Base-by-base conservation (phyloP, 2,888 invertebrate genomes). In the Ditula angustiorana region DNA sequence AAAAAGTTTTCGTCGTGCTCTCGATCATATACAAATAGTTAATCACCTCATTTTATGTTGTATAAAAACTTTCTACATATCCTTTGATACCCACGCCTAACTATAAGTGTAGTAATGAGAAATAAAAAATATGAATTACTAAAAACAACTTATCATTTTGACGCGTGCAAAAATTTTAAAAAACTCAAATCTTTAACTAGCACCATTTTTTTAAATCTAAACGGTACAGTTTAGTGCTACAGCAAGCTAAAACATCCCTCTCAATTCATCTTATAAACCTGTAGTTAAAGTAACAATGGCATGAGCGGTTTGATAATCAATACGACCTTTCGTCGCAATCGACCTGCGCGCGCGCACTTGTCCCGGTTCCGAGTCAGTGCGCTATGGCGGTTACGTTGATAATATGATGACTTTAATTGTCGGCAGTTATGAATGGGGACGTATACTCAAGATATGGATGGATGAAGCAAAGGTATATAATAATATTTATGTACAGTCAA, bases 331-430 rank as follows among this genome's bases (percentile, higher is more conserved):
- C 33, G 13, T 2, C 19, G 19, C n/a, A 7, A 8, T 8, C 23
- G 28, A 33, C 35, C 28, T 50, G 41, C 37, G 26, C 46, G n/a
- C 5, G 35, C 37, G 33, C n/a, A n/a, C 61, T 47, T 37, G 61
- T 52, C 26, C 30, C 55, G 47, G 62, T 63, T 63, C 57, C 63
- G 23, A 35, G 41, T 21, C 63, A 63, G 57, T 63, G 57, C 50
- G 57, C 57, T 63, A 63, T 57, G 62, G 62, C 56, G 56, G 56
- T 62, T 62, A 24, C 46, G 16, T 50, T 10, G 10, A 30, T 21
- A 10, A 33, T 46, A 53, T 53, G 23, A 61, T 35, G 33, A 13
- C 10, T 47, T 26, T 49, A 28, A 28, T 13, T 26, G 21, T 5
- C 21, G 49, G 47, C 28, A 16, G 26, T n/a, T 49, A 47, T 5